Evolutionary conservation across 2,113 vertebrate species (phyloP), one percentile per base, ranked within the genome.

Genomic region (Stigmatopora nigra): DNA sequence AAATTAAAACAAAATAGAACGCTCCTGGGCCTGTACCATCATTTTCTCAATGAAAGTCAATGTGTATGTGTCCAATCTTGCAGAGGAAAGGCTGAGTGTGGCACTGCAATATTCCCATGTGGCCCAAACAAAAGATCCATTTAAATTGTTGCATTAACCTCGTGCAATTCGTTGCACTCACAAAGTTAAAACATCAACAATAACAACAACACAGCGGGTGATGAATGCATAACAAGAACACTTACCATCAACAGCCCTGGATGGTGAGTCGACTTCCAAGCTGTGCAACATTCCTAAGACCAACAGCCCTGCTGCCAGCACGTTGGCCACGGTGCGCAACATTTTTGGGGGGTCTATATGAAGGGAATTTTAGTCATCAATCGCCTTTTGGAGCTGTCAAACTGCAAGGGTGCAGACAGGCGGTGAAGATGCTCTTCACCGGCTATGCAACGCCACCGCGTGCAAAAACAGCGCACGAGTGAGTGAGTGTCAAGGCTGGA

Each of bases 191-290:
- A 15, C 25, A 53, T 55, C 22, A 55, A 72, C 38, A 41, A 41
- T 10, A 41, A 41, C 4, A 46, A 58, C 35, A 60, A 44, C 3
- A 35, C 46, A 61, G 17, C 47, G 61, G 20, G 59, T 44, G 2
- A 49, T 19, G 31, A 38, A 15, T 49, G 51, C 15, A 38, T 19
- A 47, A 1, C 13, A 59, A 68, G 17, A 51, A 11, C 63, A 67
- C 89, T 91, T 82, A 91, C 90, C 90, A 73, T 90, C 90, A 72
- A 91, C 72, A 75, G 85, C 84, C 68, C 80, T 73, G 5, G 82
- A 75, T 17, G 89, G 88, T 77, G 77, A 57, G 66, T 85, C 76
- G 73, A 87, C 82, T 83, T 88, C 85, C 76, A 84, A 88, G 84
- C 80, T 89, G 88, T 90, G 77, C 78, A 90, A 73, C 86, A 90